Evolutionary conservation across 2,888 invertebrate species (phyloP), one percentile per base, ranked within the genome.

Genomic region (Dugesia japonica): DNA sequence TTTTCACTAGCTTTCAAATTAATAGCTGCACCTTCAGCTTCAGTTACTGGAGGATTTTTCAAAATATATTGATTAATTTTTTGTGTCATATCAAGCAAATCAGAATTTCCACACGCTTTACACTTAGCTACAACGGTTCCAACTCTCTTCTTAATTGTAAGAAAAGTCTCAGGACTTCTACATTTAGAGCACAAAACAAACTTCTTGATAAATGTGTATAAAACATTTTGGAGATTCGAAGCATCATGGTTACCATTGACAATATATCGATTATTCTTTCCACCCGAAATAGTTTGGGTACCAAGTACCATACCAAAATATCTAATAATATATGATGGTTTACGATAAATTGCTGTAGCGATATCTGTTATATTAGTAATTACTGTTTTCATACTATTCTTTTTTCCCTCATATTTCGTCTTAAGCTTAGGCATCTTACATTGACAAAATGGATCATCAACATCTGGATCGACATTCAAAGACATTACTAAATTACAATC

Each of bases 251-350:
- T 94, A 80, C 98, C 98, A 86, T 98, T 98, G 76, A 98, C 97
- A 84, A 98, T 98, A 87, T 92, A 98, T 81, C 98, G 91, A 85
- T 98, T 98, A 86, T 97, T 95, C 88, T 95, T 97, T 85, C 89
- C 89, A 87, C 98, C 97, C 86, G 95, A 94, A 86, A 94, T 93
- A 20, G 97, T 98, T 86, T 98, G 98, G 71, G 98, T 97, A 79
- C 98, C 98, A 84, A 98, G 88, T 87, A 98, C 98, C 86, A 95
- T 98, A 79, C 98, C 98, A 87, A 98, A 99, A 87, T 92, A 98
- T 86, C 94, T 94, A 78, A 93, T 93, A 76, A 93, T n/a, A n/a
- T n/a, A n/a, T n/a, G n/a, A n/a, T n/a, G n/a, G n/a, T n/a, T n/a
- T n/a, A n/a, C n/a, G n/a, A 79, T 93, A 92, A 79, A 98, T 89